Conservation (phyloP, 2,888 invertebrate species). For the Lissonota sp. region DNA sequence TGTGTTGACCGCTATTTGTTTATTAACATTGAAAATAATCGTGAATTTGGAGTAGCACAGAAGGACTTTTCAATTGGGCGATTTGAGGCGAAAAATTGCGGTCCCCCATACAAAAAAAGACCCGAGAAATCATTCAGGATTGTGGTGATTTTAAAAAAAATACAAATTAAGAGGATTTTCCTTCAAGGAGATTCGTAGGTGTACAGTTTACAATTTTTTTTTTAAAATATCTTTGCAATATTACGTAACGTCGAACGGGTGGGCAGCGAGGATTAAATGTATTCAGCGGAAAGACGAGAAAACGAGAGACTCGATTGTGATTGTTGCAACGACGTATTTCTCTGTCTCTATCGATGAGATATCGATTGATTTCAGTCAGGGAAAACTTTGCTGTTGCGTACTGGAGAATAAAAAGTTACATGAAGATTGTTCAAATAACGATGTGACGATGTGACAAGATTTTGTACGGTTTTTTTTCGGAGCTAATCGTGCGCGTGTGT, state of each 20-base stretch:
- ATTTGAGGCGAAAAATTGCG: too few species aligned
- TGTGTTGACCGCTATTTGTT: too few species aligned
- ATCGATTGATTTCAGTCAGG: neutral
- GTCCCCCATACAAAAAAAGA: too few species aligned
- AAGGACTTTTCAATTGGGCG: too few species aligned
- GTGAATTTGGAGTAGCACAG: too few species aligned
- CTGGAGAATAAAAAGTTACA: constrained; percentile 6
- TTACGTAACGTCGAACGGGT: constrained; percentile 44
- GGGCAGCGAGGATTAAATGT: constrained; percentile 43
- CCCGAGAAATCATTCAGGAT: too few species aligned
- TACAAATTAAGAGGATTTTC: neutral
- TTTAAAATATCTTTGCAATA: constrained; percentile 7
- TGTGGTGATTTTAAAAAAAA: neutral
- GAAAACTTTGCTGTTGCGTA: constrained; percentile 9
- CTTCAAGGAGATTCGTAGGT: constrained; percentile 11
- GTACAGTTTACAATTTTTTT: constrained; percentile 37
- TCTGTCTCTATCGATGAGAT: neutral
- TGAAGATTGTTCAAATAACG: constrained; percentile 1
- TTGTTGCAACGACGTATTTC: constrained; percentile 32
- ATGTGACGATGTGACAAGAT: constrained; percentile 2
- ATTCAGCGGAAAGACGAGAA: constrained; percentile 16
- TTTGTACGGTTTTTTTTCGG: neutral
- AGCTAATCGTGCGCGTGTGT: too few species aligned
- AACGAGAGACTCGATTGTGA: constrained; percentile 5
- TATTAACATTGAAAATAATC: too few species aligned